These are phyloP conservation scores for Mycalesis mineus DNA, from an alignment of 2,888 invertebrate species.

Conservation along the genomic window DNA sequence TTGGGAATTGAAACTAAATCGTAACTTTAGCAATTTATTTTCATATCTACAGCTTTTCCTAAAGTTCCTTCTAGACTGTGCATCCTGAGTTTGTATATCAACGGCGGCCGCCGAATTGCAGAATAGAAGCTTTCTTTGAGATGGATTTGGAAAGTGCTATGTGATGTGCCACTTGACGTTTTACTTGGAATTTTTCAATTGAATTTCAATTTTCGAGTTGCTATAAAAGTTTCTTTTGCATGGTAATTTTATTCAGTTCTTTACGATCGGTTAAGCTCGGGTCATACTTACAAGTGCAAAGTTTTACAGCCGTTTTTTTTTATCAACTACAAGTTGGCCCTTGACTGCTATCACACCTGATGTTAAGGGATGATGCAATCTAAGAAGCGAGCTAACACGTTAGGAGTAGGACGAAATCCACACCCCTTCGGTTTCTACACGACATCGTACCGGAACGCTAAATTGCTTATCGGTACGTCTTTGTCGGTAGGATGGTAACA, in stretches of 20 bases:
- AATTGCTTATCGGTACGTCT: too few relatives aligned
- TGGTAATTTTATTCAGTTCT: slow-evolving; percentile 1
- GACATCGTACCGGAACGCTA: too few relatives aligned
- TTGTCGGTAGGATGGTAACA: too few relatives aligned
- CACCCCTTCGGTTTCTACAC: too few relatives aligned
- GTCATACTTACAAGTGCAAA: neutral
- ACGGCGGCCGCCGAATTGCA: slow-evolving; percentile 12
- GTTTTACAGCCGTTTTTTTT: too few relatives aligned
- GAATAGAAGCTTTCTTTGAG: slow-evolving; percentile 24
- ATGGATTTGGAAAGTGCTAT: slow-evolving; percentile 24
- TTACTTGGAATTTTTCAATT: slow-evolving; percentile 17
- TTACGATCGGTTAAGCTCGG: neutral
- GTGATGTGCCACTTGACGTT: slow-evolving; percentile 20
- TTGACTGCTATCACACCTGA: too few relatives aligned
- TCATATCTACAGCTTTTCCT: neutral
- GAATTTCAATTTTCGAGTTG: slow-evolving; percentile 10
- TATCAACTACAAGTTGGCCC: too few relatives aligned
- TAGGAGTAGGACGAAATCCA: too few relatives aligned
- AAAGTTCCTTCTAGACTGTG: neutral
- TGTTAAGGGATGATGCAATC: too few relatives aligned
- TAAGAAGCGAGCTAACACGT: too few relatives aligned
- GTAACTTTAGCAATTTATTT: neutral
- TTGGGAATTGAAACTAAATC: neutral
- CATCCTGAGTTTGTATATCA: neutral
- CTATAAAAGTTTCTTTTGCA: slow-evolving; percentile 9